phyloP scores from a whole-genome alignment of 1,140 invertebrate species.

The Helicorthomorpha holstii region DNA sequence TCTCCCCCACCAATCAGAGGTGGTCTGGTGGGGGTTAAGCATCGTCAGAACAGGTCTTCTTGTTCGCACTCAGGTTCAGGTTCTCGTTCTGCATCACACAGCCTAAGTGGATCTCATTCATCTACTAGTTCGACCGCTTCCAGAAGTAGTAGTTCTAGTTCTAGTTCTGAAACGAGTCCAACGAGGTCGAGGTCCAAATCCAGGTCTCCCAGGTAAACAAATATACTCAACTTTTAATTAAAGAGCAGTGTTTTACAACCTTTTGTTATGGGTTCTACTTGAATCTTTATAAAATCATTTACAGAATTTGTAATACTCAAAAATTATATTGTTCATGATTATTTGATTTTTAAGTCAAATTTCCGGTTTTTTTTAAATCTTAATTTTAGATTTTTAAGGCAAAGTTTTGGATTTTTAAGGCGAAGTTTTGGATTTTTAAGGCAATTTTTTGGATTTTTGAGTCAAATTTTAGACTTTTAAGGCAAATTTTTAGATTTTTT shows the following conservation, averaged over 20 bases:
- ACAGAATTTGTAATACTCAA: too few species aligned
- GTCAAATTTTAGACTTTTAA: too few species aligned
- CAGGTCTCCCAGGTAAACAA: conserved; percentile 24
- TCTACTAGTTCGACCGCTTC: conserved; percentile 1
- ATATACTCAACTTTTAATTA: conserved; percentile 7
- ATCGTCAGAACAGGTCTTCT: conserved; percentile 2
- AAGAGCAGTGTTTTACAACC: neutral
- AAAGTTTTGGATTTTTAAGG: too few species aligned
- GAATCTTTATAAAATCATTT: too few species aligned
- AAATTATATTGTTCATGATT: too few species aligned
- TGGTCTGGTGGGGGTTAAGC: too few species aligned
- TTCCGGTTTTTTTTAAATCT: neutral
- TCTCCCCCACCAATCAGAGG: too few species aligned
- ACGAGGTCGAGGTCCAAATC: conserved; percentile 21
- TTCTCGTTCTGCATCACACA: conserved; percentile 22
- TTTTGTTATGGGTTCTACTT: too few species aligned
- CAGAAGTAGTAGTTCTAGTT: conserved; percentile 3
- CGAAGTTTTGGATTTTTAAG: too few species aligned
- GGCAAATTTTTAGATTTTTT: too few species aligned
- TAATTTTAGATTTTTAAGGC: too few species aligned
- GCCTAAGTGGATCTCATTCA: conserved; percentile 15
- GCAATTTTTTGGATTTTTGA: too few species aligned
- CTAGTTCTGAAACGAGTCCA: conserved; percentile 14
- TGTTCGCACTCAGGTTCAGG: conserved; percentile 19
- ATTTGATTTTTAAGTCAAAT: neutral